Conservation (phyloP, 2,888 invertebrate genomes). For the Scrobipalpa atriplicella region DNA sequence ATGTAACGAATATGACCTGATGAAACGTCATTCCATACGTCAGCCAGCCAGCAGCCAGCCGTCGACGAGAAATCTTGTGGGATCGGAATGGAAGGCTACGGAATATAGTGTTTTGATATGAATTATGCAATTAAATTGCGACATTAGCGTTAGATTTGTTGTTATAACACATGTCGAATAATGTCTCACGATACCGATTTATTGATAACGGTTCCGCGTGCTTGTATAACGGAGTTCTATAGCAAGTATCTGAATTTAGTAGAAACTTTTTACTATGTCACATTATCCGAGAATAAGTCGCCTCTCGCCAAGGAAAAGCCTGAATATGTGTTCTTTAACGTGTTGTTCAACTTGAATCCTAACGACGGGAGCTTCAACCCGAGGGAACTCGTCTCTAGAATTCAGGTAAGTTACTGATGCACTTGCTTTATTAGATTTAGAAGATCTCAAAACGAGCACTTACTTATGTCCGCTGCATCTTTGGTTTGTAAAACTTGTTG, state of each 20-base stretch:
- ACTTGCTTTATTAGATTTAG: background rate
- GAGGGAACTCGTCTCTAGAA: constrained; percentile 65
- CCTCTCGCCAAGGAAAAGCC: constrained; percentile 59
- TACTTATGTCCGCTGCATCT: background rate
- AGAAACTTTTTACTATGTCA: constrained; percentile 80
- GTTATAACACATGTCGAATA: constrained; percentile 43
- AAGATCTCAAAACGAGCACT: background rate
- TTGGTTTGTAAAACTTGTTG: too few relatives aligned
- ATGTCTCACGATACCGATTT: constrained; percentile 75
- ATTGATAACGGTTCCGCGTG: constrained; percentile 71
- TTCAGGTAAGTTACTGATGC: constrained; percentile 62
- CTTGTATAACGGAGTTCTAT: constrained; percentile 70
- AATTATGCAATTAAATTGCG: constrained; percentile 69
- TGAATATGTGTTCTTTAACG: constrained; percentile 71
- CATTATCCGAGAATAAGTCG: constrained; percentile 69
- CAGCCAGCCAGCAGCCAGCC: background rate
- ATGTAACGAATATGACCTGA: background rate
- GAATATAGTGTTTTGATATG: constrained; percentile 61
- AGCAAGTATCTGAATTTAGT: constrained; percentile 75
- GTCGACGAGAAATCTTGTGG: constrained; percentile 25
- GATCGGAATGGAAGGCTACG: constrained; percentile 45
- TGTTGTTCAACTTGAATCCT: constrained; percentile 72
- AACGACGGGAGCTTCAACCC: constrained; percentile 70
- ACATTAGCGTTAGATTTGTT: constrained; percentile 53
- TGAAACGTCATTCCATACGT: constrained; percentile 2